Conservation (phyloP, 2,888 invertebrate species). For the Drosophila conformis region DNA sequence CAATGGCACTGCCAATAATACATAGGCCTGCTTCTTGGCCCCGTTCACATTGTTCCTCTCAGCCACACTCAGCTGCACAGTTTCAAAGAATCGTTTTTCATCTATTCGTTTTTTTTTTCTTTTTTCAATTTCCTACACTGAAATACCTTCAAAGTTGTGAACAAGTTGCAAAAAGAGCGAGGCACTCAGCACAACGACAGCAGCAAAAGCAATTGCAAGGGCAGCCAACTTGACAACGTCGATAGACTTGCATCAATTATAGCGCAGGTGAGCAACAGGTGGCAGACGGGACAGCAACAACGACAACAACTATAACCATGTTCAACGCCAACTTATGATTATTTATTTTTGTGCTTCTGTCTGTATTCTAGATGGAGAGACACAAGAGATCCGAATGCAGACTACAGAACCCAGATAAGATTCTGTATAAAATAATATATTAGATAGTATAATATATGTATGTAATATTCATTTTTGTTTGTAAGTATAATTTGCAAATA, state of each 20-base stretch:
- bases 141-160: constrained; percentile 59
- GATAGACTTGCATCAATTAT: constrained; percentile 78
- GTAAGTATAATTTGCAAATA: too few species aligned
- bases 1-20: constrained; percentile 27
- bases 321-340: constrained; percentile 3
- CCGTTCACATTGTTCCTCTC: background rate
- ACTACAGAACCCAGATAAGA: background rate
- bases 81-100: constrained; percentile 40
- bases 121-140: constrained; percentile 14
- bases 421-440: background rate
- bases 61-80: constrained; percentile 44
- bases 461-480: too few species aligned
- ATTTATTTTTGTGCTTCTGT: background rate
- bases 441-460: too few species aligned
- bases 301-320: constrained; percentile 33
- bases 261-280: constrained; percentile 66
- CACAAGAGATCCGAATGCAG: background rate
- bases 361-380: background rate
- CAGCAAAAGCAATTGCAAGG: constrained; percentile 24
- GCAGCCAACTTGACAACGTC: constrained; percentile 52
- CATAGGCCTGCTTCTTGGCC: constrained; percentile 31
- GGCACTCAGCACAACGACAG: constrained; percentile 47
- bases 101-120: background rate
- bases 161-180: constrained; percentile 63
- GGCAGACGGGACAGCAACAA: constrained; percentile 15